phyloP scores from a whole-genome alignment of 2,797 vertebrate genomes.

The Poeciliopsis gracilis region DNA sequence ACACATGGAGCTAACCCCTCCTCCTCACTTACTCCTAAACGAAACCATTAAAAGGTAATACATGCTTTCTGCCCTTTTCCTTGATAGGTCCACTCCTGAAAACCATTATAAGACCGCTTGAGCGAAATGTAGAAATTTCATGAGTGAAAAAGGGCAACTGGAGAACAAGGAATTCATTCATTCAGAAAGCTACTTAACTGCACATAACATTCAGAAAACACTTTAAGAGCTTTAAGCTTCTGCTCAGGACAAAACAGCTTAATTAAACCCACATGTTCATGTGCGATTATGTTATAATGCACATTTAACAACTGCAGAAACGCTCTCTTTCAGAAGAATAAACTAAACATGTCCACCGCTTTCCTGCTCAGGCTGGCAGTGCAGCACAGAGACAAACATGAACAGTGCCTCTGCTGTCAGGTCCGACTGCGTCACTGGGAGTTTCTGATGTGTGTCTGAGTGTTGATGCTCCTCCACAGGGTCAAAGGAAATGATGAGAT shows the following conservation, averaged over 20 bases:
- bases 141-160: slow-evolving; percentile 33
- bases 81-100: slow-evolving; percentile 24
- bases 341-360: not conserved
- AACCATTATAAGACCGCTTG: slow-evolving; percentile 37
- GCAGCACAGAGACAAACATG: not conserved
- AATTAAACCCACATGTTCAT: not conserved
- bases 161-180: slow-evolving; percentile 28
- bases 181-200: slow-evolving; percentile 12
- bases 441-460: no score
- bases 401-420: no score
- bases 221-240: not conserved
- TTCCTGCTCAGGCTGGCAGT: not conserved
- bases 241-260: not conserved
- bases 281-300: not conserved
- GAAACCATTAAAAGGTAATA: slow-evolving; percentile 43
- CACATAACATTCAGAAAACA: not conserved
- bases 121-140: slow-evolving; percentile 31
- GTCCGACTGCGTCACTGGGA: no score
- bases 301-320: not conserved
- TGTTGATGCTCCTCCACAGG: no score
- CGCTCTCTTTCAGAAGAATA: not conserved
- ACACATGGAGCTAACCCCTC: slow-evolving; percentile 22
- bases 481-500: no score
- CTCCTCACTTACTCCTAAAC: slow-evolving; percentile 28
- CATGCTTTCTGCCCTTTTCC: slow-evolving; percentile 40